A percentile compares a stretch with the other conserved stretches of the same genome.
phyloP scores from a whole-genome alignment of 2,888 invertebrate species.

The Agrochola circellaris region DNA sequence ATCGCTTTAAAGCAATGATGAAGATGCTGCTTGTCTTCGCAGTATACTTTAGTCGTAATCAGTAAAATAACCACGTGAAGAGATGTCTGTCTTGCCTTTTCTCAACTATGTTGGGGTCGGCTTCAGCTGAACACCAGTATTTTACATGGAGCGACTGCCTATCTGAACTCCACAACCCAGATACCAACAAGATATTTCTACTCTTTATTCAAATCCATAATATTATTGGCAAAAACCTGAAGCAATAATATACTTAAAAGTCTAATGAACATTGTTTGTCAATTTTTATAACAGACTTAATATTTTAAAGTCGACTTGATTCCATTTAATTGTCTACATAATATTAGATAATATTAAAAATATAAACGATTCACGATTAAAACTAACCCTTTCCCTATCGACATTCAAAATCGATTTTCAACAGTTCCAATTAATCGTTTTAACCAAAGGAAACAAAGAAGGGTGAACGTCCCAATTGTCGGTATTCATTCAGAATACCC shows the following conservation, averaged over 20 bases:
- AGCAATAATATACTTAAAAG: neutral
- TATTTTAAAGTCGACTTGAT: neutral
- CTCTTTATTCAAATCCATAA: too few species aligned
- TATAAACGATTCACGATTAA: constrained; percentile 9
- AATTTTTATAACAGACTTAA: neutral
- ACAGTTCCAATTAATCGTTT: constrained; percentile 66
- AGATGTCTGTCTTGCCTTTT: too few species aligned
- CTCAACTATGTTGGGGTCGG: too few species aligned
- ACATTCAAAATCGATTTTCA: constrained; percentile 55
- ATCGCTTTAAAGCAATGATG: too few species aligned
- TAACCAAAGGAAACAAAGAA: constrained; percentile 62
- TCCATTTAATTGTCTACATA: neutral
- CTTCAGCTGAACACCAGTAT: too few species aligned
- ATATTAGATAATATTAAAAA: constrained; percentile 19
- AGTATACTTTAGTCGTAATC: too few species aligned
- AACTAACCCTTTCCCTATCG: constrained; percentile 43
- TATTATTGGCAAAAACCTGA: neutral
- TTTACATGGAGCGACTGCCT: too few species aligned
- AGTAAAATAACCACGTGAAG: too few species aligned
- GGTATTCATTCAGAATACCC: constrained; percentile 54
- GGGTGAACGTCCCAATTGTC: constrained; percentile 64
- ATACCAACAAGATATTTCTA: too few species aligned
- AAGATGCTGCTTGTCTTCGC: too few species aligned
- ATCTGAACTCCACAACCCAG: too few species aligned
- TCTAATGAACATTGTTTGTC: neutral